Evolutionary conservation across 2,113 vertebrate species (phyloP).

Genomic region (Chelonoidis abingdonii): DNA sequence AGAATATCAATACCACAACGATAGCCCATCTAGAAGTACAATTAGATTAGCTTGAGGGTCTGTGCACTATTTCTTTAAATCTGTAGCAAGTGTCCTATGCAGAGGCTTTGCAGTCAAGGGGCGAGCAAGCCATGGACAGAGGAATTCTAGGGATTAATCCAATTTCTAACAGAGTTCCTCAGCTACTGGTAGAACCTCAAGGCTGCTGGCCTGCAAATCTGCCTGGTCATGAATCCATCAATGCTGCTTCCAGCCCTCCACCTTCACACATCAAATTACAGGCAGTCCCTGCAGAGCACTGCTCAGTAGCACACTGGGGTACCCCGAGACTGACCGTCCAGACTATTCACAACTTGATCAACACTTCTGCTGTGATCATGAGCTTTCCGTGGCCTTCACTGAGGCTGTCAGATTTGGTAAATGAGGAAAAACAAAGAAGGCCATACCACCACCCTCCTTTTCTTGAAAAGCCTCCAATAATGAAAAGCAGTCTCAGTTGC

Average conservation of each 20-base stretch:
- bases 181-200: neutral
- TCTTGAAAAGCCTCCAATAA: neutral
- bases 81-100: neutral
- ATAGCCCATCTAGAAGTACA: neutral
- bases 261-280: no score
- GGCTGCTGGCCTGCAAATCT: neutral
- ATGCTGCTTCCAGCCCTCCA: neutral
- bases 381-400: fast-evolving
- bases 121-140: neutral
- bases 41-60: fast-evolving
- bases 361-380: neutral
- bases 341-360: neutral
- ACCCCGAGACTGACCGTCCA: no score
- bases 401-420: neutral
- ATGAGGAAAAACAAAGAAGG: neutral
- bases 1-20: neutral
- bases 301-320: no score
- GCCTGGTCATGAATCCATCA: neutral
- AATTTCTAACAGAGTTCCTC: neutral
- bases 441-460: neutral
- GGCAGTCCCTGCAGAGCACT: no score
- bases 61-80: neutral
- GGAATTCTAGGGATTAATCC: fast-evolving
- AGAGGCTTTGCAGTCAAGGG: neutral
- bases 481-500: fast-evolving